phyloP scores from a whole-genome alignment of 2,888 invertebrate species.

The Meiosimyza decipiens region DNA sequence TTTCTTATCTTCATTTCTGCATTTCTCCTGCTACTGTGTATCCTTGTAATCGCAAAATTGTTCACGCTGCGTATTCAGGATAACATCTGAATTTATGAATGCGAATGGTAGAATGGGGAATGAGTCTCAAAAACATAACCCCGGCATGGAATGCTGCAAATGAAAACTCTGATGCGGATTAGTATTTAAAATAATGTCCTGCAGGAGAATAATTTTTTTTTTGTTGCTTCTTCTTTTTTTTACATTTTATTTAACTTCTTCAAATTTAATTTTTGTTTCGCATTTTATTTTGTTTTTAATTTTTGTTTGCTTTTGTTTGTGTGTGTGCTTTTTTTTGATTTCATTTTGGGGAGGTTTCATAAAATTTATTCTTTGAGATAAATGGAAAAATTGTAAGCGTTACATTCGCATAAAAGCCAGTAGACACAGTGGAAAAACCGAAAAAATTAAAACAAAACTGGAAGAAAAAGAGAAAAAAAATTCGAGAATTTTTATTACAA shows the following conservation, averaged over 20 bases:
- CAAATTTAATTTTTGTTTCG: conserved; percentile 30
- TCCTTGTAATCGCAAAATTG: conserved; percentile 49
- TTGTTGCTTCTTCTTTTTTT: conserved; percentile 43
- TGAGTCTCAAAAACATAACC: background rate
- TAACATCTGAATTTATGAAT: conserved; percentile 62
- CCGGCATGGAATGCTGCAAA: conserved; percentile 47
- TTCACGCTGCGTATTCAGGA: conserved; percentile 58
- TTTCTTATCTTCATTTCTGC: conserved; percentile 38
- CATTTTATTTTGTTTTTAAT: conserved; percentile 45
- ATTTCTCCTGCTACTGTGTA: background rate
- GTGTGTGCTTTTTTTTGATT: conserved; percentile 28
- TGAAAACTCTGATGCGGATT: conserved; percentile 65
- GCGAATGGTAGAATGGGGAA: conserved; percentile 45
- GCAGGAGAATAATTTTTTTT: conserved; percentile 63
- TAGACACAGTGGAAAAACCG: background rate
- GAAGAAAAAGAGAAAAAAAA: conserved; percentile 22
- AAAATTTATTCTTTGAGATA: conserved; percentile 60
- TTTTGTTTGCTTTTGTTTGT: conserved; percentile 42
- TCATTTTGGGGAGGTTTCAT: conserved; percentile 54
- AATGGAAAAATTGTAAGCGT: conserved; percentile 34
- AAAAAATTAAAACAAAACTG: conserved; percentile 19
- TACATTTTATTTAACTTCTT: conserved; percentile 16
- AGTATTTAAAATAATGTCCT: conserved; percentile 66
- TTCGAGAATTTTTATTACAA: conserved; percentile 58
- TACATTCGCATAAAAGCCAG: conserved; percentile 8